Evolutionary conservation across 2,888 invertebrate genomes (phyloP), one percentile per base, ranked within the genome.

Genomic region (Andrena flavipes): DNA sequence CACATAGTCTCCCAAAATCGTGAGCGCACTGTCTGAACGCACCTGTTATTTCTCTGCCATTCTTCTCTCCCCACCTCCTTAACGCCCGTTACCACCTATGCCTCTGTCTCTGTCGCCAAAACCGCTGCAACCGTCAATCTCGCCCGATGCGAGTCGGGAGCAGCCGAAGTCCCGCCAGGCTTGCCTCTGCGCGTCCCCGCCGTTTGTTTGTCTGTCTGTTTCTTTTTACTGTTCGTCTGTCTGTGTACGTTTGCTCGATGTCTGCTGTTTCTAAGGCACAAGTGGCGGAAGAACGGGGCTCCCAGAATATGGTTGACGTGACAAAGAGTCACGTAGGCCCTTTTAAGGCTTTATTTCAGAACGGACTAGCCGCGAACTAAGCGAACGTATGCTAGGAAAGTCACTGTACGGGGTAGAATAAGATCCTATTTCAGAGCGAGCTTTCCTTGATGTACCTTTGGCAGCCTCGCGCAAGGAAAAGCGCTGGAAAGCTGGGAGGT

Each of bases 1-100:
- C 92, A 56, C 56, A 90, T 91, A 88, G 86, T 90, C 86, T 87
- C 89, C 88, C 78, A 80, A 81, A 29, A 73, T 42, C 42, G 56
- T 23, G 54, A 82, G 70, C 78, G 75, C 81, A 77, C 68, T 84
- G 65, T 75, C 77, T 69, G 59, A 42, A 71, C 80, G 70, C 77
- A 77, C 67, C 33, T 35, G 42, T 30, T 42, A 49, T 16, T 48
- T 59, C 68, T 69, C 33, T 64, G 69, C 65, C 42, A 42, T 42
- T 42, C 42, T 4, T 42, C 16, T 16, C 42, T 16, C 13, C 23
- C 76, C 16, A 35, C 26, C 26, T 56, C 33, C 29, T 42, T 26
- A 7, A 0, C 6, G 29, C 10, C n/a, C 42, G 29, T 29, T 29
- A 16, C 0, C 35, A 20, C 13, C 49, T 49, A 42, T 42, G 3